Evolutionary conservation across 2,888 invertebrate genomes (phyloP), one percentile per base, ranked within the genome.

Genomic region (Melipona bicolor): DNA sequence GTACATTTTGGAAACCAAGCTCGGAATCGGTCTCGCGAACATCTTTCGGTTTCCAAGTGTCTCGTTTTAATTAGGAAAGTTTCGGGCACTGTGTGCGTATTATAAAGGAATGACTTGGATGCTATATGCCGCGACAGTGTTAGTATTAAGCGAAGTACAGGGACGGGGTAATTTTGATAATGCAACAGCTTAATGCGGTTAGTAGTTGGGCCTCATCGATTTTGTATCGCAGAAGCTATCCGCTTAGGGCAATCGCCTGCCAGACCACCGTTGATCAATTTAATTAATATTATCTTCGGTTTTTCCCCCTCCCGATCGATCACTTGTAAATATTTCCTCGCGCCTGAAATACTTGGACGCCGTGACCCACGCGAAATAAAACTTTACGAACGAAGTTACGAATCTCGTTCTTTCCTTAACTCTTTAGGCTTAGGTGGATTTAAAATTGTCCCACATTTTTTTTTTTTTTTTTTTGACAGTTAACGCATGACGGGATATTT

Each of bases 131-230:
- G 74, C 61, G 73, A 67, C 61, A 79, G 79, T 79, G 79, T 82
- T 71, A 79, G 79, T 79, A 82, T 82, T 75, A 70, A 75, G 65
- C 80, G 70, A 65, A 27, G 74, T n/a, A 75, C 36, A 75, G 74
- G 64, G 59, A 75, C 49, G 49, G 80, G 49, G 80, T 32, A 82
- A 82, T 82, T 82, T 82, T 82, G 82, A 79, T 82, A 82, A 82
- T 82, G 82, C 75, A 80, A 75, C 43, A 75, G 74, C 70, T 70
- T 82, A 79, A 82, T 82, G 70, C 74, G 80, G 82, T 79, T 79
- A 75, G 80, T 54, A 59, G 75, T 27, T 67, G 65, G 82, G 65
- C 59, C 59, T 64, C 79, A 79, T 82, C 82, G 82, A 82, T 82
- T 82, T 79, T 75, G 70, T 61, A 75, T 82, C 69, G 32, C 68